Base-by-base conservation (phyloP, 2,888 invertebrate genomes). In the Saturnia japonica region DNA sequence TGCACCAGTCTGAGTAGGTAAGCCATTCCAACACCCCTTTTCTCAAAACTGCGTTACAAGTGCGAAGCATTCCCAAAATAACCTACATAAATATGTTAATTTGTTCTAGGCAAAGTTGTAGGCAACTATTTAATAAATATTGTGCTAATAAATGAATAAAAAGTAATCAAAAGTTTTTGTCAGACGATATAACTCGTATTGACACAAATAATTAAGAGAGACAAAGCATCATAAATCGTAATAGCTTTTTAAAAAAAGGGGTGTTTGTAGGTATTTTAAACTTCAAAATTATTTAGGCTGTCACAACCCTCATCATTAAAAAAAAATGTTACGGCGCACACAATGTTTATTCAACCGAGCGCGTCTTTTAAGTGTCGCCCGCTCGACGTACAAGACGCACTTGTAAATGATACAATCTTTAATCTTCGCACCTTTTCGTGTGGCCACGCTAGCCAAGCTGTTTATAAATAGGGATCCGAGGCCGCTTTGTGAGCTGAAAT, bases 371-470 rank as follows among this genome's bases (percentile, higher is more conserved):
- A 84, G 83, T 82, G 85, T 78, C 76, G 81, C 75, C 80, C 77
- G 79, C 82, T 83, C 86, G 87, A 83, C 81, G 82, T 85, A 82
- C 77, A 85, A 85, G 91, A 93, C 91, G 91, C 93, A 91, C 91
- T 88, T 80, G 81, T 80, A 76, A 73, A 85, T 81, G 93, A 93
- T 93, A 93, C 76, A 79, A 93, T 93, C 93, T 93, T 91, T 90
- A 93, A 93, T 93, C 91, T 90, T 93, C 91, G 91, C 93, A 93
- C 93, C 93, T 93, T 90, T 91, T 88, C 86, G 88, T 88, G 84
- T 84, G 87, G 88, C 83, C 85, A 69, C 77, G 81, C 83, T 79
- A 83, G 87, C 85, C 87, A 80, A 85, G 84, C 84, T 81, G 82
- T 88, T 89, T 90, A 90, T 91, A 92, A 91, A 93, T 90, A 91